These are phyloP conservation scores for Digitonthophagus gazella DNA, from an alignment of 2,888 invertebrate genomes.

Conservation along the genomic window DNA sequence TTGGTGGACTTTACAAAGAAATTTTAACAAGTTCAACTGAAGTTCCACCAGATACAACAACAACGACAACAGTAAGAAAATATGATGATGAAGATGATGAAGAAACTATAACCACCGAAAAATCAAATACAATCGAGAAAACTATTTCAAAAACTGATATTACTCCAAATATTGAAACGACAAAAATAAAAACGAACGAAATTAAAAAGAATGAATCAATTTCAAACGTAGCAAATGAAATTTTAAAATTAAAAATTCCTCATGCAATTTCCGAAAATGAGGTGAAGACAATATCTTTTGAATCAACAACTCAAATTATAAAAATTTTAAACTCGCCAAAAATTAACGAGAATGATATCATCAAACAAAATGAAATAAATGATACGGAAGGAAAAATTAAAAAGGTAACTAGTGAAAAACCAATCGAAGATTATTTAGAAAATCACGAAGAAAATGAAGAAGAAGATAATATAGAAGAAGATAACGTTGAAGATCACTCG, in stretches of 20 bases:
- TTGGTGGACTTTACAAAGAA: not conserved
- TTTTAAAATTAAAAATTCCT: constrained; percentile 7
- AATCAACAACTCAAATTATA: not conserved
- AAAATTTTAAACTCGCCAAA: constrained; percentile 8
- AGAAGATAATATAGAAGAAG: constrained; percentile 14
- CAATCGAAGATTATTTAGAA: constrained; percentile 17
- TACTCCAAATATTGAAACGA: not conserved
- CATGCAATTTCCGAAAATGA: too few relatives aligned
- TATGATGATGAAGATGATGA: not conserved
- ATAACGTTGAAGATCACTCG: not conserved
- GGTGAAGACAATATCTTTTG: too few relatives aligned
- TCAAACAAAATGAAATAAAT: constrained; percentile 23
- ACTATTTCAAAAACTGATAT: not conserved
- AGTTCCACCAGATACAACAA: not conserved
- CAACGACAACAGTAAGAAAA: not conserved
- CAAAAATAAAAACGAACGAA: too few relatives aligned
- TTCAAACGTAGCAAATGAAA: constrained; percentile 8
- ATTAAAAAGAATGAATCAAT: constrained; percentile 13
- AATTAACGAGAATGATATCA: constrained; percentile 16
- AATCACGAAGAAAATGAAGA: constrained; percentile 19
- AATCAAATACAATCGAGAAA: constrained; percentile 12
- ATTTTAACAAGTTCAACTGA: constrained; percentile 10
- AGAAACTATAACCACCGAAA: constrained; percentile 11
- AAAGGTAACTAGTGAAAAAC: constrained; percentile 4
- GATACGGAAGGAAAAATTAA: not conserved